Base-by-base conservation (phyloP, 2,888 invertebrate genomes). In the Archips xylosteana region DNA sequence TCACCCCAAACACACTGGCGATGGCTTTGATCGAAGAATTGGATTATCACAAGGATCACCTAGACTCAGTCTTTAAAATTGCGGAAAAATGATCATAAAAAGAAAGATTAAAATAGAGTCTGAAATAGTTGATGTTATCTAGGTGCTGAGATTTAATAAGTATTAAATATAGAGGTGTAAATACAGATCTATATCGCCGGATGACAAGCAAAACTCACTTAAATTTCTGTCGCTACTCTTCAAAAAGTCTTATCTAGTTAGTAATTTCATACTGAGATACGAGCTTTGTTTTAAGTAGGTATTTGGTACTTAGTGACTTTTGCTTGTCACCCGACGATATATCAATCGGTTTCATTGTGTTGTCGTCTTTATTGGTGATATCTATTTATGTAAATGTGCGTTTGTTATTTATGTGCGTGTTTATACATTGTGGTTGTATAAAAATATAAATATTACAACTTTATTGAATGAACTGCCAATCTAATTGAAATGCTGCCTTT, bases 11-110 rank as follows among this genome's bases (percentile, higher is more conserved):
- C 51, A 95, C 96, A 75, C 94, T 99, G n/a, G 97, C 98, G 0
- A 95, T 96, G 76, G 97, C 98, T n/a, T 93, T 99, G 12, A 95
- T 97, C 0, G 95, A 96, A 59, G 97, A 97, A 85, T 95, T 97
- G 45, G 97, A 97, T 82, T 93, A 92, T 71, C 96, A 96, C 85
- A 95, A 95, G 77, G 94, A 95, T 2, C 90, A 92, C 36, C 82
- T 93, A 12, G 89, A 89, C 75, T 86, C 86, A 0, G 90, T 92
- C 12, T 86, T 91, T 79, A 90, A 85, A 70, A 83, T 89, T 59
- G 75, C 85, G 6, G 82, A 89, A 51, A 91, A 91, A 77, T 90
- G 85, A 89, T 75, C 51, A 54, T 3, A 3, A 23, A 6, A n/a
- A 34, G 45, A 12, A 23, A 45, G 12, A 23, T 45, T 45, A 23